phyloP scores from a whole-genome alignment of 2,888 invertebrate species.

The Spisula subtruncata region DNA sequence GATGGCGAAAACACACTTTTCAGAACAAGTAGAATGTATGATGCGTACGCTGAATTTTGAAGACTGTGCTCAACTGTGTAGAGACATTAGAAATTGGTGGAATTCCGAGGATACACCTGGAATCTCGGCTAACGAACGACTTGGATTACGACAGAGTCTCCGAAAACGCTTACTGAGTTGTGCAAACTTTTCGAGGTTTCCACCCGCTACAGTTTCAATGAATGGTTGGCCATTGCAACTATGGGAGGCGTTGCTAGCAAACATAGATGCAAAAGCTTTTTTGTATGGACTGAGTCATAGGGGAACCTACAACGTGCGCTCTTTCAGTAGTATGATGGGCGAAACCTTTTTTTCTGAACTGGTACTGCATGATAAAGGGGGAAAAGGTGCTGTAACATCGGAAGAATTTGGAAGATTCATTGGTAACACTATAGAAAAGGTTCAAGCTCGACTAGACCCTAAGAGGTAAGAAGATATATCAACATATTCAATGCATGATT shows the following conservation, averaged over 20 bases:
- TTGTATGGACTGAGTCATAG: conserved; percentile 30
- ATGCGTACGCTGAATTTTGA: conserved; percentile 59
- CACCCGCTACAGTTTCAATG: conserved; percentile 43
- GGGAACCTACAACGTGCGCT: conserved; percentile 56
- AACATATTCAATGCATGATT: too few species aligned
- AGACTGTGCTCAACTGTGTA: conserved; percentile 51
- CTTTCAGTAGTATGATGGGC: conserved; percentile 55
- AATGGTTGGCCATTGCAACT: conserved; percentile 55
- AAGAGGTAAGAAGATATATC: neutral
- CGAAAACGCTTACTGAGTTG: conserved; percentile 45
- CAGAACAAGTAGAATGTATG: conserved; percentile 53
- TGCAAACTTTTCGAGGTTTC: conserved; percentile 38
- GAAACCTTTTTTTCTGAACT: conserved; percentile 66
- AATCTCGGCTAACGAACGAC: conserved; percentile 45
- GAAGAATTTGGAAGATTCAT: conserved; percentile 59
- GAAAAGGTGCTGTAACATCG: conserved; percentile 59
- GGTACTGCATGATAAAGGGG: conserved; percentile 60
- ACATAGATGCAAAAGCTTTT: conserved; percentile 48
- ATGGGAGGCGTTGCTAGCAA: conserved; percentile 55
- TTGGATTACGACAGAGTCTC: conserved; percentile 36
- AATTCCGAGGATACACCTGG: conserved; percentile 63
- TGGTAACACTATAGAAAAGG: conserved; percentile 51
- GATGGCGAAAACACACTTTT: conserved; percentile 65
- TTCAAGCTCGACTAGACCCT: conserved; percentile 61
- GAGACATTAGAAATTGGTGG: conserved; percentile 64